Base-by-base conservation (phyloP, 2,888 invertebrate species). In the Trichogramma dendrolimi region DNA sequence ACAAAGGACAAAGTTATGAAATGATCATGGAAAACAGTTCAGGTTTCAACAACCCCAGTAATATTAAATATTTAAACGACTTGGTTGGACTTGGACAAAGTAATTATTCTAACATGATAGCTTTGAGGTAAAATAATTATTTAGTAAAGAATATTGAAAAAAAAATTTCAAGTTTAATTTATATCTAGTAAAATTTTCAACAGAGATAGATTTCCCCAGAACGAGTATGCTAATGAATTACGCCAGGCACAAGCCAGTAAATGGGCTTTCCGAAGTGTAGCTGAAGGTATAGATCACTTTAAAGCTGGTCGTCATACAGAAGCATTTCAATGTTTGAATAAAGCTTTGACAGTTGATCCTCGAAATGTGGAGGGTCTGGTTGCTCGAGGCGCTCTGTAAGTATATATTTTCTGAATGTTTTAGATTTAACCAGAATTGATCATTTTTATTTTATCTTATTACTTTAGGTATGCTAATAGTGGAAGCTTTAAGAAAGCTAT, bases 221-320 rank as follows among this genome's bases (percentile, higher is more conserved):
- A 87, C 69, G 94, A 95, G 73, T 92, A 89, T 80, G 91, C 93
- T 47, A 85, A 85, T 71, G 91, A 92, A 78, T 82, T 96, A 70
- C 87, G 94, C 63, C 92, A 93, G 80, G 86, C 89, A 38, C 96
- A 96, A 81, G 94, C 94, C 54, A 91, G 91, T 78, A 93, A 93
- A 80, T 94, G 94, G 93, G 95, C 95, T 1, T 93, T 94, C 80
- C 87, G 92, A 78, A 84, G 83, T 75, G 96, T 96, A 39, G 93
- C 94, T n/a, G 93, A 95, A 80, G 96, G 96, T 39, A 95, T 96
- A 72, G 91, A 92, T 75, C 91, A 92, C 81, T 96, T 96, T 81
- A 96, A 96, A 81, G 89, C 90, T 52, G 94, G 94, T 51, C 86
- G 92, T 71, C 94, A 94, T 79, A 89, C 92, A 0, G 96, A 97